Conservation (phyloP, 2,797 vertebrate genomes). For the Spheniscus humboldti region DNA sequence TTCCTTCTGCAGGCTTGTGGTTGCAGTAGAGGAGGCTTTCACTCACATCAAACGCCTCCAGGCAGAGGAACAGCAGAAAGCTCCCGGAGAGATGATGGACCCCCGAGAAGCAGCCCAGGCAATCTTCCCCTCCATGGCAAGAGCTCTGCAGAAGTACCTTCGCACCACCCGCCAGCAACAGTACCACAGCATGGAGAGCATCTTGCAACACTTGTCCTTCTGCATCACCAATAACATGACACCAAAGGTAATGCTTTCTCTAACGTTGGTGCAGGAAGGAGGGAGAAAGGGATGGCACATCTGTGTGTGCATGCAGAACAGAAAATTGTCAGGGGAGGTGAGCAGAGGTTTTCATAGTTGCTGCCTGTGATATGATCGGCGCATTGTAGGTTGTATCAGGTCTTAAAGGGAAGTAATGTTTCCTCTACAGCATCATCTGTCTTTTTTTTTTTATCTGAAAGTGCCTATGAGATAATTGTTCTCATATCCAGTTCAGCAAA, state of each 20-base stretch:
- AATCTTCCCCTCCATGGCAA: constrained; percentile 96
- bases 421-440: neutral
- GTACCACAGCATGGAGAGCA: constrained; percentile 98
- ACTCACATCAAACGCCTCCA: constrained; percentile 91
- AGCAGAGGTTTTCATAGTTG: neutral
- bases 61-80: constrained; percentile 87
- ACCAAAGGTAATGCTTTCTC: constrained; percentile 82
- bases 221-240: constrained; percentile 95
- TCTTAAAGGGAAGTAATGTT: neutral
- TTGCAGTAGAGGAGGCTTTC: constrained; percentile 96
- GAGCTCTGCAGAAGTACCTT: constrained; percentile 95
- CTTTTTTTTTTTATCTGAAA: neutral
- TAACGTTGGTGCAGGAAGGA: rapidly evolving
- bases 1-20: constrained; percentile 82
- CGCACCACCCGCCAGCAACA: constrained; percentile 94
- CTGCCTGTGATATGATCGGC: neutral
- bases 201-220: constrained; percentile 93
- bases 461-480: neutral
- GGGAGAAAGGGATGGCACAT: neutral
- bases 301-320: neutral
- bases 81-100: constrained; percentile 92
- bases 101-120: constrained; percentile 93
- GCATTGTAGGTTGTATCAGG: neutral
- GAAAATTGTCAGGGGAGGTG: neutral
- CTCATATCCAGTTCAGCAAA: neutral